Evolutionary conservation across 2,888 invertebrate species (phyloP), one percentile per base, ranked within the genome.

Genomic region (Timandra comae): DNA sequence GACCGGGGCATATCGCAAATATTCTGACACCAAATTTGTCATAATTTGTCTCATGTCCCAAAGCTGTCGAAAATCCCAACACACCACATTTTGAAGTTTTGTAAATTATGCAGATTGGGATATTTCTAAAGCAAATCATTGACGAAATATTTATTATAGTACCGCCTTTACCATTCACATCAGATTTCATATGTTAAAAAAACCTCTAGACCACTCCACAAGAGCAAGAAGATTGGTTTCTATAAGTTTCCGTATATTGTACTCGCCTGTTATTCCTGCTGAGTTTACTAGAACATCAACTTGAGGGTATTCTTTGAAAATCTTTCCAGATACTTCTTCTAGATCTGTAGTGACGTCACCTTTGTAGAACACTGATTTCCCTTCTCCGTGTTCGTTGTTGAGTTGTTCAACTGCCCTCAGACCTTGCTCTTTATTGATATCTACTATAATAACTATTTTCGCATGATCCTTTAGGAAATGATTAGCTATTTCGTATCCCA

Each of bases 71-170:
- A 29, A 87, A 62, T 7, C 86, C 87, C 28, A 79, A 54, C 3
- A 87, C 78, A 13, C 84, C 84, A 42, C 74, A 82, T 55, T 89
- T 89, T 0, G 89, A 87, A 1, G 87, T 87, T 1, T 84, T 81
- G 56, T 89, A 89, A 9, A 86, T 74, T 1, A 89, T 88, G 22
- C 78, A 56, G 19, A 77, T 77, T 3, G 81, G 74, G 16, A 77
- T 62, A 0, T 86, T 67, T 42, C 73, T 68, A 24, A 81, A 69
- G 0, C 89, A 89, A 42, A 85, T 79, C 10, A 88, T 81, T 1
- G 90, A 89, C 1, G 89, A 79, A 8, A 89, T 76, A 53, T 91
- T 91, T 9, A 91, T 74, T 24, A 91, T 81, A 2, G 85, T 77
- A 3, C 90, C 90, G 2, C 90, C 90, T 12, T 66, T 56, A 1